Base-by-base conservation (phyloP, 2,888 invertebrate genomes). In the Rhingia campestris region DNA sequence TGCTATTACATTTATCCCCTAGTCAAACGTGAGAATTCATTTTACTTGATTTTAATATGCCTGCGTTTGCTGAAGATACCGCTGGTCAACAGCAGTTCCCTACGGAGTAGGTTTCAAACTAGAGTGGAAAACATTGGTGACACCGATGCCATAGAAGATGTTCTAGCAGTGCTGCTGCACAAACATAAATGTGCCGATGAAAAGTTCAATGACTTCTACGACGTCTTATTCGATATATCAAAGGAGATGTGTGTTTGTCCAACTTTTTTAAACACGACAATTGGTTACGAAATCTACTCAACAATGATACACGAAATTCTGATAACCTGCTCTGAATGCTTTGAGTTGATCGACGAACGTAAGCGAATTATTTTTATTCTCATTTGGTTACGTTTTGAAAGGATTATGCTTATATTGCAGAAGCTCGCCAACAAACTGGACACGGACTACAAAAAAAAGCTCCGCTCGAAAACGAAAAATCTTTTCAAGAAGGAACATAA, bases 1-100 rank as follows among this genome's bases (percentile, higher is more conserved):
- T 92, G 93, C 1, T 94, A 94, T 87, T 93, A 95, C 89, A 94
- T 96, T 86, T 95, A 94, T 90, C 95, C 96, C 4, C 92, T 94
- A 54, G 92, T 94, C 47, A 92, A 92, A 58, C 91, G 92, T 6
- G 92, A 92, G 69, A 94, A 94, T 77, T 93, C 92, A 41, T 93
- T 95, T 88, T 93, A 93, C 88, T 91, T 96, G 87, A 93, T 93
- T 33, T 91, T 93, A 12, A 92, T 93, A 47, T 92, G 94, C 86
- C 91, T 96, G 84, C 86, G 94, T 69, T 81, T 91, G 22, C 86
- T 90, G 4, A 91, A 95, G 92, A 89, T 94, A 51, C 95, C 95
- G 0, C 88, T 94, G 32, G 86, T 94, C 45, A 93, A 93, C 59
- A 92, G 92, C 84, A 90, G 90, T 4, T 91, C 91, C 4, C 90